Percentiles rank a stretch among this genome's conserved stretches.
phyloP scores from a whole-genome alignment of 53 echinoderm and acorn worm genomes.

The Hippasteria phrygiana region DNA sequence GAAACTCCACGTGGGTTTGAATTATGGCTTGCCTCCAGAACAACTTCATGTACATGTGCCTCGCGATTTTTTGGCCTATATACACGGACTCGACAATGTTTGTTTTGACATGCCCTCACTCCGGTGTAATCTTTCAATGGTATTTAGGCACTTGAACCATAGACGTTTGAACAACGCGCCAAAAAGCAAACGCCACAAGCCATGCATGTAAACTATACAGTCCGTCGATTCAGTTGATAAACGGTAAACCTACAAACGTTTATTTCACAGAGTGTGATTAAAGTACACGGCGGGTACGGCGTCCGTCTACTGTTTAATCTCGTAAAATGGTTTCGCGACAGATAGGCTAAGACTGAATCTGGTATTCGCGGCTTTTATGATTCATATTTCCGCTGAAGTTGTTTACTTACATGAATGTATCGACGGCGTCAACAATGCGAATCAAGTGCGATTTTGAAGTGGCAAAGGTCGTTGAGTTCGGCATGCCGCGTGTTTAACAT shows the following conservation, averaged over 20 bases:
- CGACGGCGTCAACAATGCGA: not conserved
- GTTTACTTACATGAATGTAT: constrained; percentile 28
- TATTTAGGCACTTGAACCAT: constrained; percentile 6
- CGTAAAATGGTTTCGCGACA: constrained; percentile 12
- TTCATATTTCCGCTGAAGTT: constrained; percentile 43
- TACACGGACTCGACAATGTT: not conserved
- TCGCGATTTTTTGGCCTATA: too few species aligned
- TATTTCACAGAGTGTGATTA: not conserved
- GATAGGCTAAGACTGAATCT: not conserved
- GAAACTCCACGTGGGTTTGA: not conserved
- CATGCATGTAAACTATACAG: not conserved
- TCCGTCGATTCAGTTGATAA: not conserved
- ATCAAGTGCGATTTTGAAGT: not conserved
- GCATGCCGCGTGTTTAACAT: not conserved
- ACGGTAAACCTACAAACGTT: too few species aligned
- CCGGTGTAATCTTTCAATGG: constrained; percentile 15
- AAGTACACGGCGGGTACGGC: not conserved
- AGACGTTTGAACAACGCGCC: too few species aligned
- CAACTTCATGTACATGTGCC: not conserved
- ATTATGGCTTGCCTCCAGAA: not conserved
- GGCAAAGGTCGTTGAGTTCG: not conserved
- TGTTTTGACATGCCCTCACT: constrained; percentile 5
- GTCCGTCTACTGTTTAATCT: not conserved
- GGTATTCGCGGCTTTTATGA: not conserved
- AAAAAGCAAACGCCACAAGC: too few species aligned